Evolutionary conservation across 1,140 invertebrate species (phyloP), one percentile per base, ranked within the genome.

Genomic region (Drosophila kohkoa): DNA sequence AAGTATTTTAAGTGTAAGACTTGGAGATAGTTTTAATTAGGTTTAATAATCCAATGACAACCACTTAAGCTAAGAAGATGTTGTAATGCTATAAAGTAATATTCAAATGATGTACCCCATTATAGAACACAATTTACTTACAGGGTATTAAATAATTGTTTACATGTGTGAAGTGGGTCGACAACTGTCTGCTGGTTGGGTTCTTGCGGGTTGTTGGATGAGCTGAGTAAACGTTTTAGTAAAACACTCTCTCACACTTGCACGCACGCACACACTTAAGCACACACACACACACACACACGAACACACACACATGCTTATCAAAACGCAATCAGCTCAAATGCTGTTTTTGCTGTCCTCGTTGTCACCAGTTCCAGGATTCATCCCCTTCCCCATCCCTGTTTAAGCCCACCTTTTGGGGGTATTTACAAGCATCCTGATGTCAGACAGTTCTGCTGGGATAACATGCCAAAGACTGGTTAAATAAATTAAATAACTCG

Each of bases 401-500:
- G 16, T 20, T 41, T 16, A 57, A 45, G 13, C 49, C 38, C 41
- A 38, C 51, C 51, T 54, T n/a, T 32, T 38, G 35, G 41, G 30
- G 30, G 28, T 30, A 35, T 35, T 35, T 54, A 52, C 49, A 32
- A 54, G 30, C 57, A 43, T 3, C 38, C n/a, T 25, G 10, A 0
- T 69, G 55, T 30, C 15, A 51, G 41, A 43, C 35, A 38, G 6
- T 30, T 46, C 48, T 6, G 28, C n/a, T 16, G 35, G 25, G 8
- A 57, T 35, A 48, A 67, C 52, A 67, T 46, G 51, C 52, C 16
- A 25, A 11, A 7, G 41, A 48, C 54, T 48, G 46, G 66, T 45
- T 25, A 62, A 70, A 62, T 60, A 75, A 77, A 83, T 82, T 80
- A 74, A 75, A 80, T 79, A 69, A 80, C 77, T 83, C 32, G 72